Evolutionary conservation across 2,113 vertebrate genomes (phyloP).

Genomic region (Tragelaphus imberbis): DNA sequence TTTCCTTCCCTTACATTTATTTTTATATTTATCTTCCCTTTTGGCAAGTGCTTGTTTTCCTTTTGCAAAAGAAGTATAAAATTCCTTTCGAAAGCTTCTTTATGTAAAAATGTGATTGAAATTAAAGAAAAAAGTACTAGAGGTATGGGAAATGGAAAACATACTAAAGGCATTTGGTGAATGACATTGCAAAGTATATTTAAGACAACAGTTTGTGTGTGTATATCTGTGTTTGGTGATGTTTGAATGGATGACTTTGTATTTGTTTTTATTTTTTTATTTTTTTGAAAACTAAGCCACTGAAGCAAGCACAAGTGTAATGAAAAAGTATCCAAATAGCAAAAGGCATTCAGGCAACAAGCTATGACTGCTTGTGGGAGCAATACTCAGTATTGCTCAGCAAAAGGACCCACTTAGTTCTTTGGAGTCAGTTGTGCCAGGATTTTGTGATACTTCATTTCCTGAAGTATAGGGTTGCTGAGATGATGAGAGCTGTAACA

Average conservation of each 20-base stretch:
- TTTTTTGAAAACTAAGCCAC: background rate
- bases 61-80: background rate
- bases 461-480: background rate
- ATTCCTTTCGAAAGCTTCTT: conserved; percentile 1
- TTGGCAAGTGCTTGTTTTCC: conserved; percentile 5
- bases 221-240: background rate
- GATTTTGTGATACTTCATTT: background rate
- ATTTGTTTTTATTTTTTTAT: background rate
- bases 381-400: background rate
- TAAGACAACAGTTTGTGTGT: background rate
- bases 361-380: background rate
- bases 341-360: background rate
- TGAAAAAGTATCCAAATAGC: background rate
- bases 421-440: background rate
- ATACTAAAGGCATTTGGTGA: background rate
- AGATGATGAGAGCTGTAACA: background rate
- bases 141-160: background rate
- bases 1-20: background rate
- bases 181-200: conserved; percentile 13
- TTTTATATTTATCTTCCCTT: background rate
- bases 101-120: background rate
- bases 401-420: background rate
- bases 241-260: background rate
- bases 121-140: background rate
- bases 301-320: background rate